Evolutionary conservation across 2,888 invertebrate species (phyloP).

Genomic region (Phlogophora meticulosa): DNA sequence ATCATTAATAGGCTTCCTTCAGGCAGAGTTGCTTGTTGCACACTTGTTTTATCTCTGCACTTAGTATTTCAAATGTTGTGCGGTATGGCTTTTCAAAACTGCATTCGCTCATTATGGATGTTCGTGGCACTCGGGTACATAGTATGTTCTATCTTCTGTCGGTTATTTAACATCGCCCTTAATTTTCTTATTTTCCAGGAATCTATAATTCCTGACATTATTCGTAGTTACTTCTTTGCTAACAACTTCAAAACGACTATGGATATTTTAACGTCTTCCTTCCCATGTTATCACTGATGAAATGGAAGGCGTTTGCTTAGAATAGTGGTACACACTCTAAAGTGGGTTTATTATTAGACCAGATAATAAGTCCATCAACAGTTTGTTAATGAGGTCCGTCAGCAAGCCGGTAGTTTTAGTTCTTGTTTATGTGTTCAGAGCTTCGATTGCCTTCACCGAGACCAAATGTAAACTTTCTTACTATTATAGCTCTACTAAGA

Average conservation of each 20-base stretch:
- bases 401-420: constrained; percentile 48
- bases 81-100: constrained; percentile 17
- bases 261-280: constrained; percentile 12
- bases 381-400: constrained; percentile 60
- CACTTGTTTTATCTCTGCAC: constrained; percentile 38
- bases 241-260: background rate
- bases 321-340: constrained; percentile 39
- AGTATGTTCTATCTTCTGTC: background rate
- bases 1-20: constrained; percentile 32
- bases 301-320: constrained; percentile 38
- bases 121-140: constrained; percentile 13
- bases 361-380: constrained; percentile 65
- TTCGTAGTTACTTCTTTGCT: background rate
- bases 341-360: constrained; percentile 63
- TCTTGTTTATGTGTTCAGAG: constrained; percentile 53
- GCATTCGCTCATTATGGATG: constrained; percentile 4
- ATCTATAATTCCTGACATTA: constrained; percentile 8
- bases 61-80: constrained; percentile 23
- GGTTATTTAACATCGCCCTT: constrained; percentile 8
- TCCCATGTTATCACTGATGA: constrained; percentile 40
- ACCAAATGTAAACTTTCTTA: constrained; percentile 47
- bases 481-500: constrained; percentile 17
- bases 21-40: constrained; percentile 15
- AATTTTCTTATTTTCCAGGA: background rate
- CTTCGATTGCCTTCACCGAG: constrained; percentile 40